Base-by-base conservation (phyloP, 2,113 vertebrate species). In the Phodopus roborovskii region DNA sequence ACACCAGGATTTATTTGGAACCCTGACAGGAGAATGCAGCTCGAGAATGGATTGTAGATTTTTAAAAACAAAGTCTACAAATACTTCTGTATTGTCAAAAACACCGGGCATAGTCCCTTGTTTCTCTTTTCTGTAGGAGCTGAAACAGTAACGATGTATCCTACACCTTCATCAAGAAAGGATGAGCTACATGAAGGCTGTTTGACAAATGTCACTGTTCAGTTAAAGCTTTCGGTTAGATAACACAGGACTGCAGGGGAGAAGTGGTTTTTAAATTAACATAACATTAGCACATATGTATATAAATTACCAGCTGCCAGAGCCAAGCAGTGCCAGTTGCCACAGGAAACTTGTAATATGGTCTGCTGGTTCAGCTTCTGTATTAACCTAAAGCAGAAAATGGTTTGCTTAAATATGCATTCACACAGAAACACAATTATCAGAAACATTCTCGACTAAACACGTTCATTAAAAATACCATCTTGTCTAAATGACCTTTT, bases 281-380 rank as follows among this genome's bases (percentile, higher is more conserved):
- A 56, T 36, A 64, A 56, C 15, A 85, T 70, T 73, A 96, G 45
- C 56, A 88, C 16, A 92, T 64, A 92, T 60, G 11, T 8, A 97
- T 16, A 28, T 96, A 97, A 90, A 39, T 71, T 98, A 99, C 99
- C 99, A 99, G 99, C 99, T 96, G 99, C 99, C 98, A 99, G 99
- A 98, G 99, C 99, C 96, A 99, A 98, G 97, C 99, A 99, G 98
- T 99, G 99, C 98, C 99, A 99, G 96, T 99, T 99, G 94, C 99
- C 99, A 98, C 99, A 99, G 98, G 99, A 99, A 71, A 99, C 99
- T 98, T 99, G 99, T 92, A 99, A 98, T 97, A 99, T 99, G 3
- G 97, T 99, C 98, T 99, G 99, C 90, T 99, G 99, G 96, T 99
- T 99, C 97, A 99, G 97, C 87, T 99, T 99, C 97, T 99, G 99